Conservation (phyloP, 2,888 invertebrate species). For the Xiphydria camelus region DNA sequence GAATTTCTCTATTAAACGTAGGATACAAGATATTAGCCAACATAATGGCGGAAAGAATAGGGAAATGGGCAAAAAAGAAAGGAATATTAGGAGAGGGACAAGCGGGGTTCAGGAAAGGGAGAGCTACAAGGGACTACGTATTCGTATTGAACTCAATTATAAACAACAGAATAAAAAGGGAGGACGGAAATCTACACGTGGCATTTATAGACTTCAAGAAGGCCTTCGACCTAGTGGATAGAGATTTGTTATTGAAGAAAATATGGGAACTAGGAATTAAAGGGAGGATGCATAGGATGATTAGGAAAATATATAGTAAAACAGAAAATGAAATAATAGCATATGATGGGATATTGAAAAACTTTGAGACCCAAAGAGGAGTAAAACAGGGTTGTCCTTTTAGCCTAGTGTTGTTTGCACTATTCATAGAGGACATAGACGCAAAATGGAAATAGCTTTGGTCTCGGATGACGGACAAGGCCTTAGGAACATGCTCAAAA, state of each 20-base stretch:
- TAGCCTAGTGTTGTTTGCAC: constrained; percentile 15
- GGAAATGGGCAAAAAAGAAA: constrained; percentile 15
- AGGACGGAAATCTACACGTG: constrained; percentile 7
- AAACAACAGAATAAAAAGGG: constrained; percentile 7
- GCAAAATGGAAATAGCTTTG: constrained; percentile 8
- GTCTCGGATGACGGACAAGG: no score
- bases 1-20: constrained; percentile 13
- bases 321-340: constrained; percentile 12
- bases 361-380: constrained; percentile 14
- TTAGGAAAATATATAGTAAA: constrained; percentile 9
- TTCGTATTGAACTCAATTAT: constrained; percentile 14
- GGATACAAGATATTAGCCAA: constrained; percentile 16
- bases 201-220: no score
- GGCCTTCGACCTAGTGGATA: constrained; percentile 17
- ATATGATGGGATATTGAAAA: constrained; percentile 12
- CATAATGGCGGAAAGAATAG: constrained; percentile 15
- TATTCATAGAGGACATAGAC: constrained; percentile 16
- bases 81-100: constrained; percentile 18
- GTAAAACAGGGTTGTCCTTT: constrained; percentile 23
- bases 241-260: constrained; percentile 16
- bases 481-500: no score
- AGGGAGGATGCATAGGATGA: constrained; percentile 9
- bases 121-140: constrained; percentile 15
- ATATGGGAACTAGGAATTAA: constrained; percentile 6
- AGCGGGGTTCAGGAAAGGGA: constrained; percentile 18